These are phyloP conservation scores for Prosopocoilus inquinatus DNA, from an alignment of 2,888 invertebrate genomes.

Conservation along the genomic window DNA sequence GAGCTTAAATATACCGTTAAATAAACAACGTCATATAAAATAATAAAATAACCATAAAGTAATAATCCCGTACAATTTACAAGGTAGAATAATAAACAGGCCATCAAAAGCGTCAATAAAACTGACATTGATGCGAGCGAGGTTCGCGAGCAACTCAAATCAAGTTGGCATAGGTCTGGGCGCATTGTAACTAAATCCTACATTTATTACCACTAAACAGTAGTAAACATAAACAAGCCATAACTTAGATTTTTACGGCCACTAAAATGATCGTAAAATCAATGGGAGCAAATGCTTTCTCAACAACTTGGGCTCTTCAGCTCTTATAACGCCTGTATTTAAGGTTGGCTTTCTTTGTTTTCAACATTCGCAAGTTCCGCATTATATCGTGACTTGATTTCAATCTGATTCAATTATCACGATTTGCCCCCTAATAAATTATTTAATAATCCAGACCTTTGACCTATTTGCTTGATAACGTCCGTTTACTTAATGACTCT, in stretches of 20 bases:
- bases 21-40: constrained; percentile 33
- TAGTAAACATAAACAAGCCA: constrained; percentile 53
- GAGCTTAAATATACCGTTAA: not conserved
- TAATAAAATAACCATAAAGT: constrained; percentile 42
- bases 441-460: constrained; percentile 31
- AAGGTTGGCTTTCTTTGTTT: constrained; percentile 30
- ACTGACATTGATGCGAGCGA: constrained; percentile 46
- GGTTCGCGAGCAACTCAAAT: constrained; percentile 38
- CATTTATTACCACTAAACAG: constrained; percentile 51
- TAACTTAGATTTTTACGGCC: constrained; percentile 53
- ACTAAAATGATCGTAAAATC: constrained; percentile 52
- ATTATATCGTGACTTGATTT: constrained; percentile 43
- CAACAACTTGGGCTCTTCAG: constrained; percentile 25
- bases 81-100: constrained; percentile 50
- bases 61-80: constrained; percentile 45
- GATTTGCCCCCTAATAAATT: constrained; percentile 36
- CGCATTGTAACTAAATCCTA: constrained; percentile 42
- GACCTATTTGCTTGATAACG: constrained; percentile 19
- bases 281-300: constrained; percentile 45
- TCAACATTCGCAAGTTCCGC: constrained; percentile 35
- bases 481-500: constrained; percentile 4
- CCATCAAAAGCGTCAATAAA: constrained; percentile 50
- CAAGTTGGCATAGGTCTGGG: constrained; percentile 47
- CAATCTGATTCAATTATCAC: constrained; percentile 45
- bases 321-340: constrained; percentile 29